phyloP scores from a whole-genome alignment of 2,113 vertebrate species.

The Chamaetylas fuelleborni region DNA sequence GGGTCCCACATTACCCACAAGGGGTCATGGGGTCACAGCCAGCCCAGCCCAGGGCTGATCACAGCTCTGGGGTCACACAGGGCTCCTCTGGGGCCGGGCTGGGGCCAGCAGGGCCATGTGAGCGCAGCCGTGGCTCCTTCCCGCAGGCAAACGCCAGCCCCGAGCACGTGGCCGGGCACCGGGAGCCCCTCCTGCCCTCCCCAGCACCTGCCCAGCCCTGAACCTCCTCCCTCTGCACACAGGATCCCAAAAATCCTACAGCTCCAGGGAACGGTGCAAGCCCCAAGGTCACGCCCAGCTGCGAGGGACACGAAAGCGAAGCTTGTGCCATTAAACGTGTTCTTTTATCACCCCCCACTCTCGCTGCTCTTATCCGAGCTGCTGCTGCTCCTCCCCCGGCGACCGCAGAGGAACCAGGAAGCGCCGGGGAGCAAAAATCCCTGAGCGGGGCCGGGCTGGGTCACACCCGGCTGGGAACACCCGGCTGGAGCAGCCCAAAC shows the following conservation, averaged over 20 bases:
- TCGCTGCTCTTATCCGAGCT: neutral
- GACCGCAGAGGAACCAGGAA: neutral
- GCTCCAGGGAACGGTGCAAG: neutral
- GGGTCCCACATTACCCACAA: fast-evolving
- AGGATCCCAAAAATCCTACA: neutral
- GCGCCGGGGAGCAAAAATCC: neutral
- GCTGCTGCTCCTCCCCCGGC: neutral
- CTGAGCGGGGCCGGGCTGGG: neutral
- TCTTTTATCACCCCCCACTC: neutral
- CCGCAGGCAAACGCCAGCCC: neutral
- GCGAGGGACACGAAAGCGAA: fast-evolving
- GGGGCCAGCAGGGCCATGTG: neutral
- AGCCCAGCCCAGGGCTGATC: neutral
- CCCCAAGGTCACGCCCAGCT: fast-evolving
- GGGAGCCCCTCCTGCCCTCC: neutral
- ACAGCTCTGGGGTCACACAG: fast-evolving
- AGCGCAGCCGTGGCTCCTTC: neutral
- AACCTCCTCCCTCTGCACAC: fast-evolving
- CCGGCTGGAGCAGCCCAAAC: neutral
- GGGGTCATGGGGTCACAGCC: neutral
- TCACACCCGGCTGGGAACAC: neutral
- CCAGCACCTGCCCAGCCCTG: fast-evolving
- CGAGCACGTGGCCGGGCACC: fast-evolving
- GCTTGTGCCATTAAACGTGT: fast-evolving
- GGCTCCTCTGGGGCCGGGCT: neutral